Base-by-base conservation (phyloP, 1,140 invertebrate genomes). In the Zophobas morio region DNA sequence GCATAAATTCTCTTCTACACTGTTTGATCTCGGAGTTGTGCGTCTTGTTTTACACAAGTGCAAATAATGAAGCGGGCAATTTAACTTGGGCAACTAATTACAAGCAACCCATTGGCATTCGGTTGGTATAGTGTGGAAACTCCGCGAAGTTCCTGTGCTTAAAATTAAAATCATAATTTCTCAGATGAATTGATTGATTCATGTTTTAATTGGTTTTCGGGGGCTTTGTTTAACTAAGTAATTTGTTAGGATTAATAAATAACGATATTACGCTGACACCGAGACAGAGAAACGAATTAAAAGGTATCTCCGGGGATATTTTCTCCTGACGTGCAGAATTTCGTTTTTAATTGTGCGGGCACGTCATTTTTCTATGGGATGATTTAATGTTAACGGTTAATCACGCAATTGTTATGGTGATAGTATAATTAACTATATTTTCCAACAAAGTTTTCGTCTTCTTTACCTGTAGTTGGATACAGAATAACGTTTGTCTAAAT, bases 61-160 rank as follows among this genome's bases (percentile, higher is more conserved):
- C 60, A 66, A 66, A 66, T 66, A 66, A 66, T 66, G 60, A 66
- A 39, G 39, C 60, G 37, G 39, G 36, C 39, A 66, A 66, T 66
- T 66, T 66, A 66, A 66, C 60, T 66, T 66, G n/a, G 39, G 37
- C 57, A 66, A 66, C 60, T 66, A 66, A 66, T 66, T 66, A 42
- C 60, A 66, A 66, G 37, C 37, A 20, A 46, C 39, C 60, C 60
- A 66, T 66, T 66, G 60, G 60, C 33, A 66, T 66, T 66, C 60
- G 42, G 8, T 39, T 66, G 39, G 60, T 66, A 46, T n/a, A 42
- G 60, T 66, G 60, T 66, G 60, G 39, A 66, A 66, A 42, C 60
- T 32, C 60, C n/a, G 42, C 20, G 35, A 66, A 32, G 60, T 1
- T 42, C n/a, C 60, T 46, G 42, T 66, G 39, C 5, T n/a, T 40